Evolutionary conservation across 2,888 invertebrate species (phyloP), one percentile per base, ranked within the genome.

Genomic region (Chironomus tentans): DNA sequence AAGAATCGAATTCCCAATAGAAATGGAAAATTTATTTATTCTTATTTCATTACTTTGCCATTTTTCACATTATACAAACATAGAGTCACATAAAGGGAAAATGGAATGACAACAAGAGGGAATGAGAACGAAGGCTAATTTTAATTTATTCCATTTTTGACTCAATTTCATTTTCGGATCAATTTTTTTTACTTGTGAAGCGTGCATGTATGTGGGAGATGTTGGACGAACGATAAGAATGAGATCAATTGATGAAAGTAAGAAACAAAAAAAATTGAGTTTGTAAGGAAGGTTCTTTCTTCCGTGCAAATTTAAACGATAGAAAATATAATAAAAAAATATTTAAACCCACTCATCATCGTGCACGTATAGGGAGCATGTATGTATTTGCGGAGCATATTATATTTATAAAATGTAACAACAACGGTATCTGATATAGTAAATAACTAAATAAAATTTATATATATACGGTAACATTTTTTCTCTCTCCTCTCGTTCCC

Each of bases 141-240:
- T 65, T 65, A 65, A 65, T 65, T 65, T 65, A 65, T 65, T 65
- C 56, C 56, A 56, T 56, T 56, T 24, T 56, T n/a, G 56, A 56
- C 15, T 56, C 65, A 65, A 65, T 65, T 65, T 65, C 24, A 65
- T 65, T 65, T 65, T 65, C 56, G 22, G 24, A 65, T 65, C 65
- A 65, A 56, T 56, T 56, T 56, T 3, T 10, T 38, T 38, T 38
- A 10, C 38, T 38, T 18, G 18, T 18, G 18, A 6, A 5, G 56
- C 56, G 18, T 56, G 18, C 6, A 50, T n/a, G 5, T 18, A 56
- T 56, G 6, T 56, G 15, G 56, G 7, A 15, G 15, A 56, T 56
- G 5, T 56, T 15, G 15, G 38, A 38, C 38, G 10, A 38, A 7
- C 2, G 38, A 38, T 38, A 38, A 38, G 10, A 38, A 38, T 38